Evolutionary conservation across 2,888 invertebrate species (phyloP), one percentile per base, ranked within the genome.

Genomic region (Cotesia congregata): DNA sequence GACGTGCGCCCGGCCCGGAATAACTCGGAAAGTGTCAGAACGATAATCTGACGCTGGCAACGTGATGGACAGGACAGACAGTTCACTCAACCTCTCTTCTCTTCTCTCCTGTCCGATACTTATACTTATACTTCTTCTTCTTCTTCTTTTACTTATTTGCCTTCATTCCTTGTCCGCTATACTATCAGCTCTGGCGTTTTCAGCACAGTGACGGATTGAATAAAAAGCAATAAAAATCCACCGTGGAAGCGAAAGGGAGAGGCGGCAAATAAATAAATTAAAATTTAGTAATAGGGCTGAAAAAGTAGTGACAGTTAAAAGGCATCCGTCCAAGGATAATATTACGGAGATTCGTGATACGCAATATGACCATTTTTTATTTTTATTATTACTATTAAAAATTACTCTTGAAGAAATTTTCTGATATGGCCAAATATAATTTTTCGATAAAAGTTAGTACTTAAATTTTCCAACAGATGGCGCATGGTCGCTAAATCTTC

Each of bases 1-100:
- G 41, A 41, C 67, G 50, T 73, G 7, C 70, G 82, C 82, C 82
- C 80, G 85, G 86, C 85, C 85, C 85, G 86, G 88, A 88, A 88
- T 89, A 89, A 88, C 89, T 89, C 87, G 87, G 84, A 89, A 88
- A 89, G 88, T 89, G 89, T 89, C 89, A 88, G 89, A 88, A 89
- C 88, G 89, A 89, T 89, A 89, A 89, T 89, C 89, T 87, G 88
- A 89, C 88, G 87, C 86, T 83, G 84, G 88, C 89, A 84, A 89
- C 85, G 86, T 88, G 89, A 89, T 86, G 86, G 86, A 83, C 84
- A 82, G 83, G 82, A 84, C 85, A 84, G 85, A 85, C 85, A 84
- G 86, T 84, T 85, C 86, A 83, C 84, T 84, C 82, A 80, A 80
- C 80, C 79, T 79, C 79, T 76, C 30, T 30, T 30, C 30, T 30